Conservation (phyloP, 2,113 vertebrate species). For the Drymodes brunneopygia region DNA sequence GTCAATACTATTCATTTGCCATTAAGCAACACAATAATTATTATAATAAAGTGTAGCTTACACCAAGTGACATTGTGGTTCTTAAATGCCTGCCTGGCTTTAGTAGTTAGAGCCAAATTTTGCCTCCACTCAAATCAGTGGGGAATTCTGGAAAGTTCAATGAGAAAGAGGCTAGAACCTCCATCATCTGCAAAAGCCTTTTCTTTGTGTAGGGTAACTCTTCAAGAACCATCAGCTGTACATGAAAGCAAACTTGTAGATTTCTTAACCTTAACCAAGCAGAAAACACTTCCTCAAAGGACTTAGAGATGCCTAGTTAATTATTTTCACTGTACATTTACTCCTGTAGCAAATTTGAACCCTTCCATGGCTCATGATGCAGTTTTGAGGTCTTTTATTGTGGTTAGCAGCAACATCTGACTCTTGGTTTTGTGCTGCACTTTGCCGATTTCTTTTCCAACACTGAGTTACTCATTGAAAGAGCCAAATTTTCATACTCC, state of each 20-base stretch:
- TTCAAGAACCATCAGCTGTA: neutral
- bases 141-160: conserved; percentile 13
- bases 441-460: neutral
- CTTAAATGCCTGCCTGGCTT: conserved; percentile 26
- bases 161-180: neutral
- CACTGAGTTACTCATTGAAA: neutral
- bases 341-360: neutral
- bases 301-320: neutral
- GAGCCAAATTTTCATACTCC: neutral
- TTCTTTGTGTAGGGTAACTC: neutral
- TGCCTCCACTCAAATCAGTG: neutral
- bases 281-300: neutral
- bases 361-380: neutral
- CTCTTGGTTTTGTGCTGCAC: neutral
- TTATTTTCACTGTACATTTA: neutral
- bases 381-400: neutral
- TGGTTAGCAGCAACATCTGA: neutral
- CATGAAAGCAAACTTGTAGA: fast-evolving
- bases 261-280: neutral
- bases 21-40: conserved; percentile 51
- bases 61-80: conserved; percentile 31
- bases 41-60: conserved; percentile 21
- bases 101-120: neutral
- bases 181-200: neutral
- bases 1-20: neutral